Base-by-base conservation (phyloP, 1,140 invertebrate species). In the Rhynchophorus ferrugineus region DNA sequence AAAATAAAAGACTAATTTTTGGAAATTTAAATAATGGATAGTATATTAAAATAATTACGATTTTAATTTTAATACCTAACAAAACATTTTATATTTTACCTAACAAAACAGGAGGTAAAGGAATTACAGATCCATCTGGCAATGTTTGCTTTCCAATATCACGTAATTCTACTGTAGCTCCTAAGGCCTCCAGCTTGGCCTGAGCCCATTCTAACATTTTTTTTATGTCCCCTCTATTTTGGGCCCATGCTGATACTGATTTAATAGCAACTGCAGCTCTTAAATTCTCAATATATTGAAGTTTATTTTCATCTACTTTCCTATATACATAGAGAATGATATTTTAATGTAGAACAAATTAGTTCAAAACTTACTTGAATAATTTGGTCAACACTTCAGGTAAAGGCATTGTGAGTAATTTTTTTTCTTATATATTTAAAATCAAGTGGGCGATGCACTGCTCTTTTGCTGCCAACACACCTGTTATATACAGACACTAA, bases 181-280 rank as follows among this genome's bases (percentile, higher is more conserved):
- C 92, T 34, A 95, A 73, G 34, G 77, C 75, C 65, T 86, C 80
- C 45, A 98, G 69, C 66, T 80, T 82, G 33, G 77, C 71, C 44
- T 81, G 78, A 19, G 81, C 81, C 89, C 87, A 96, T 54, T 92
- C 71, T n/a, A 95, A 74, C 87, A 91, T 89, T 62, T 74, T 76
- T n/a, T 76, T 64, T 39, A 87, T 75, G 49, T 96, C 91, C 29
- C 72, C 66, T 44, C 93, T 73, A 36, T 80, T 77, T 54, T 91
- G 83, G 13, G 83, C 80, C 84, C 84, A 89, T 67, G 88, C 84
- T 13, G 95, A 98, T 9, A 98, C 91, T 33, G 93, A 97, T 64
- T 89, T 84, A 62, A 99, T 98, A 1, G 85, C 89, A 21, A 98
- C 93, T 19, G 86, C 89, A 65, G 95, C 86, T 51, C 77, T 77